These are phyloP conservation scores for Capromys pilorides DNA, from an alignment of 2,797 vertebrate species.

Conservation along the genomic window DNA sequence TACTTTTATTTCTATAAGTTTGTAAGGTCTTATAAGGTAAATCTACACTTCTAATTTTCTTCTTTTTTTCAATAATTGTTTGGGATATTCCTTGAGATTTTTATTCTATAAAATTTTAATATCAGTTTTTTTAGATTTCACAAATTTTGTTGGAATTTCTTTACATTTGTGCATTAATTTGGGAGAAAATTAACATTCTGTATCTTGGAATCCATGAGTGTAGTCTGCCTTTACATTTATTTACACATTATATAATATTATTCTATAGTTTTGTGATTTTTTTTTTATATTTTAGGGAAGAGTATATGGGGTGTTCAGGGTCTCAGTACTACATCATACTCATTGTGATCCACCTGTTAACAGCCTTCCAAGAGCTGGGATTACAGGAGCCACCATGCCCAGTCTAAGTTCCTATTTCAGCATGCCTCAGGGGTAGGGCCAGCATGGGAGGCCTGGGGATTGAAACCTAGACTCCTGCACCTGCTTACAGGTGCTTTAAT, in stretches of 20 bases:
- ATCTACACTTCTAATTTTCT: background rate
- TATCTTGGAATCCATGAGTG: background rate
- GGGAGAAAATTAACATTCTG: background rate
- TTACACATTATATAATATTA: background rate
- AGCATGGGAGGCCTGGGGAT: too few relatives aligned
- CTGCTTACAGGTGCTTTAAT: too few relatives aligned
- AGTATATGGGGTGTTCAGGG: too few relatives aligned
- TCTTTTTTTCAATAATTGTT: background rate
- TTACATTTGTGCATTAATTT: background rate
- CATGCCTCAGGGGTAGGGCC: too few relatives aligned
- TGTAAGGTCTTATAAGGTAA: background rate
- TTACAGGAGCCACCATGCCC: too few relatives aligned
- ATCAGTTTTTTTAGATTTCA: background rate
- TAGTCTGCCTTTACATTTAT: slow-evolving; percentile 1
- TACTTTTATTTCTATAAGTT: background rate
- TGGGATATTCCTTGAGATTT: background rate
- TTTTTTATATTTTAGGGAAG: background rate
- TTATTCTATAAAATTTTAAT: background rate
- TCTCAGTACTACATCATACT: too few relatives aligned
- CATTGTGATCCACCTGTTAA: too few relatives aligned
- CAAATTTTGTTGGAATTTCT: slow-evolving; percentile 51
- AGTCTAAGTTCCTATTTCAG: too few relatives aligned
- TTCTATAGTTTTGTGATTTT: background rate
- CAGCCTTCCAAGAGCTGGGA: too few relatives aligned
- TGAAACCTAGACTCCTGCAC: too few relatives aligned